Evolutionary conservation across 2,113 vertebrate species (phyloP).

Genomic region (Jacana jacana): DNA sequence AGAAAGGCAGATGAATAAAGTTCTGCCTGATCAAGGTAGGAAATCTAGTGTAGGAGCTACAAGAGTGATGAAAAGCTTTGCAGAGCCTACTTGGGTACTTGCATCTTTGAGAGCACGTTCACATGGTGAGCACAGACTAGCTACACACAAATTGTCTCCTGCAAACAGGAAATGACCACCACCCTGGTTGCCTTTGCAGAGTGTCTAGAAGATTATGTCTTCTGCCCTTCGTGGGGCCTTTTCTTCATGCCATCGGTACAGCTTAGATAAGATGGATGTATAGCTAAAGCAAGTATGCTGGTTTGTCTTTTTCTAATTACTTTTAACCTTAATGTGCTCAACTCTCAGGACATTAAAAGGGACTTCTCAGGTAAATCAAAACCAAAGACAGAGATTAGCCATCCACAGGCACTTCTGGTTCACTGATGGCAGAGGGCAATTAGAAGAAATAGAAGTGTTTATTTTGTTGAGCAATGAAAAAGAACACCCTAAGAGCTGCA

Average conservation of each 20-base stretch:
- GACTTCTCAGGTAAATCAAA: neutral
- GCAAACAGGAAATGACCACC: neutral
- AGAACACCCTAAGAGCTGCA: neutral
- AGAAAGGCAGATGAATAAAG: neutral
- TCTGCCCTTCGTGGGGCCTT: neutral
- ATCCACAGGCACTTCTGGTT: accelerated
- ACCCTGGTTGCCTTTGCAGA: neutral
- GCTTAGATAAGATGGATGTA: neutral
- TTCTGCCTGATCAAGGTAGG: neutral
- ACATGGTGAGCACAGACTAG: neutral
- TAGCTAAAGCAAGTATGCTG: neutral
- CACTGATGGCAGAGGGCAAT: neutral
- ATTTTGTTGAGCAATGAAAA: neutral
- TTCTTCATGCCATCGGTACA: neutral
- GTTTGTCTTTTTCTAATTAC: neutral
- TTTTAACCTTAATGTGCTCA: neutral
- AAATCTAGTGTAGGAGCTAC: neutral
- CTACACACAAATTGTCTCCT: neutral
- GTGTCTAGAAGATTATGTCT: neutral
- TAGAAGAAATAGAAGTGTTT: neutral
- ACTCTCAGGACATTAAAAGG: neutral
- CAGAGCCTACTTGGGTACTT: neutral
- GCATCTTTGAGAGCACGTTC: neutral
- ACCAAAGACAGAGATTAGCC: neutral
- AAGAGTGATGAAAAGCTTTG: neutral